A percentile compares a stretch with the other conserved stretches of the same genome.
phyloP scores from a whole-genome alignment of 2,888 invertebrate species.

The Emmelina monodactyla region DNA sequence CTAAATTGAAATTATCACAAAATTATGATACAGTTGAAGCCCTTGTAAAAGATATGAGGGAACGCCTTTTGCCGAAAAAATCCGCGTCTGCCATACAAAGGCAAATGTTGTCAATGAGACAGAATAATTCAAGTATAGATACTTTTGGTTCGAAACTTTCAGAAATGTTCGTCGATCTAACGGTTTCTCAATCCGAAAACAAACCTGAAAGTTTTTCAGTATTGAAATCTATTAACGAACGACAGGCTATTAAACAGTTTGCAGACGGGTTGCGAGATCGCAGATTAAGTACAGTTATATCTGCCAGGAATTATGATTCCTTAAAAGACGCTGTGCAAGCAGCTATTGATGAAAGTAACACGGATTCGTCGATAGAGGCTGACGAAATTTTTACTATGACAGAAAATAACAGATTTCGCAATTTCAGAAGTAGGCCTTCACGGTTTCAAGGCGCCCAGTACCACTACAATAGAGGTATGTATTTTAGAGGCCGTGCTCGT shows the following conservation, averaged over 20 bases:
- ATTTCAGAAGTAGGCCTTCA: too few relatives aligned
- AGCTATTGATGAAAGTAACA: constrained; percentile 9
- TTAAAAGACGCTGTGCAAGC: constrained; percentile 12
- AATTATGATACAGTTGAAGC: constrained; percentile 3
- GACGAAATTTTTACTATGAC: not conserved
- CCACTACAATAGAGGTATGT: not conserved
- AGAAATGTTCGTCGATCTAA: constrained; percentile 8
- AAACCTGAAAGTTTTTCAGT: constrained; percentile 3
- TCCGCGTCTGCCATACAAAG: constrained; percentile 5
- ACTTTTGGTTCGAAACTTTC: constrained; percentile 7
- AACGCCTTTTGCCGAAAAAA: constrained; percentile 7
- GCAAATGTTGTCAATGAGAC: constrained; percentile 2
- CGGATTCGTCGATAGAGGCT: not conserved
- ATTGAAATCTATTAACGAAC: constrained; percentile 7
- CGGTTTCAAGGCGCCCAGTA: not conserved
- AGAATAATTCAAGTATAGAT: constrained; percentile 3
- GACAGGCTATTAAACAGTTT: constrained; percentile 9
- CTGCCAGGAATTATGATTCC: constrained; percentile 7
- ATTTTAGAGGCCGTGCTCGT: too few relatives aligned
- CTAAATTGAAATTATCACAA: constrained; percentile 5
- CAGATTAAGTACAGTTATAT: constrained; percentile 8
- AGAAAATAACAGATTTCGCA: not conserved
- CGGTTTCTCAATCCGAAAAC: constrained; percentile 8
- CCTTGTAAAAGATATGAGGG: constrained; percentile 7
- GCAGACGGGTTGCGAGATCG: constrained; percentile 9